Evolutionary conservation across 92 coral and sea anemone genomes (phyloP), one percentile per base, ranked within the genome.

Genomic region (Palythoa grandiflora): DNA sequence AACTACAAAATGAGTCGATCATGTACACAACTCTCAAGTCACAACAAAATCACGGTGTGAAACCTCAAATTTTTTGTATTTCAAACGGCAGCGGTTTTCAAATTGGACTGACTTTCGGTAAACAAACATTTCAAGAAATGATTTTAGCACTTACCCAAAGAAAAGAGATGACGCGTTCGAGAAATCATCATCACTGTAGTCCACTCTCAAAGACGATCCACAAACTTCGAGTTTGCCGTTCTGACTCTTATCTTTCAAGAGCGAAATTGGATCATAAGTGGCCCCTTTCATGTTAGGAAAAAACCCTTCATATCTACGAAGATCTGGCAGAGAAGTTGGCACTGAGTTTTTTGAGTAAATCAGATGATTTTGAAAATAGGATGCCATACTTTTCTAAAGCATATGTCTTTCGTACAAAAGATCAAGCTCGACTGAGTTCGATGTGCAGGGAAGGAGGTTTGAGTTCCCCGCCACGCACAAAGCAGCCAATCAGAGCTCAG

Each of bases 391-490:
- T 91, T 47, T 53, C 51, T 28, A 10, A 20, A 61, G 87, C 89
- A 91, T 87, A 86, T 87, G 93, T 88, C 87, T 87, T 87, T 95
- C 96, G 96, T 91, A 93, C 96, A 91, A 91, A 93, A 85, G 91
- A 95, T 93, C 98, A 90, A 88, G 90, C 80, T 73, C 86, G 88
- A 95, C 89, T 94, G 94, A 83, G 84, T 88, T 63, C 94, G 88
- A 75, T 94, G 98, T 89, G 94, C 96, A 72, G 91, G 47, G 65
- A 91, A 84, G 92, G 87, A 93, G 92, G 88, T 95, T 95, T 95
- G 98, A 95, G 94, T 95, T 95, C 92, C 99, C 98, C 99, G 98
- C 98, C 96, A 90, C 90, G 87, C 91, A 78, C 54, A 75, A 77
- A 81, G 76, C 89, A 90, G 61, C 98, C 96, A 95, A 95, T 95